Conservation (phyloP, 2,113 vertebrate genomes). For the Alligator sinensis region DNA sequence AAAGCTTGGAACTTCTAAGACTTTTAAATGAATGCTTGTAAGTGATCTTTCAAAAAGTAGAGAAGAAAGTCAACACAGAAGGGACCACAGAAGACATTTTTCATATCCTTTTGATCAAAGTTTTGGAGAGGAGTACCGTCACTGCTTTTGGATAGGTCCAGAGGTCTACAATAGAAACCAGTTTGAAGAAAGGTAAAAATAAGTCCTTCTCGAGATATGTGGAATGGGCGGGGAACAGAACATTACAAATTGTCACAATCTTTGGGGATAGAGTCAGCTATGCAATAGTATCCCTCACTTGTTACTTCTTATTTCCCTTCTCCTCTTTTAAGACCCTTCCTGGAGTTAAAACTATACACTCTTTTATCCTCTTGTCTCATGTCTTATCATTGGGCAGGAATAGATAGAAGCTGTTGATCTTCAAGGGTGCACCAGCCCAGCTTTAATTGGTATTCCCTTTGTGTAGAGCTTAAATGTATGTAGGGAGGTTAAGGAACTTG, state of each 20-base stretch:
- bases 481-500: neutral
- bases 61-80: neutral
- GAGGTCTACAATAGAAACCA: neutral
- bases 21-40: neutral
- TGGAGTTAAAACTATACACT: neutral
- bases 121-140: neutral
- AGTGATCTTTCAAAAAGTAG: neutral
- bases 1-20: neutral
- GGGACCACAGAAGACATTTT: neutral
- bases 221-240: neutral
- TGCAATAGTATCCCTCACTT: neutral
- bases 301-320: neutral
- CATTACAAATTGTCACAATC: neutral
- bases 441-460: neutral
- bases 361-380: no score
- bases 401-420: neutral
- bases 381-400: neutral
- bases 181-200: neutral
- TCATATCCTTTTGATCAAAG: neutral
- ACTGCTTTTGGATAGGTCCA: neutral
- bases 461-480: neutral
- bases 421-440: neutral
- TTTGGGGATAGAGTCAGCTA: neutral
- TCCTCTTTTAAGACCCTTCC: neutral
- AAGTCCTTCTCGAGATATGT: neutral